Evolutionary conservation across 2,113 vertebrate genomes (phyloP).

Genomic region (Verasper variegatus): DNA sequence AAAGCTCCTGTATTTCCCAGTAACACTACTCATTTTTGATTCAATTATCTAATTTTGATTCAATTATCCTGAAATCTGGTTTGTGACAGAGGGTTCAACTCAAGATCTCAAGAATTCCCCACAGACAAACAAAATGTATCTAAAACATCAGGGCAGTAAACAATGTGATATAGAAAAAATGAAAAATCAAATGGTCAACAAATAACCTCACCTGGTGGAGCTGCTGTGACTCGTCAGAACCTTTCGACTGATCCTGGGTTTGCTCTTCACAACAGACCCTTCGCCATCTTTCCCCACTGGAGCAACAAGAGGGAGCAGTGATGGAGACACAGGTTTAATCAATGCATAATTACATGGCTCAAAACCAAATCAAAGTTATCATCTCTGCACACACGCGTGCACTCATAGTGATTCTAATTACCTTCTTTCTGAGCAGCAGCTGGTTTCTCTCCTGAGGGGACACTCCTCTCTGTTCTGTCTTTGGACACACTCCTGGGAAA

Average conservation of each 20-base stretch:
- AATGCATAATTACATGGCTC: slow-evolving; percentile 31
- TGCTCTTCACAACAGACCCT: slow-evolving; percentile 47
- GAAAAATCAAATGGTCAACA: not conserved
- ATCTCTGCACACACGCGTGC: slow-evolving; percentile 7
- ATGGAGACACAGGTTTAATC: slow-evolving; percentile 8
- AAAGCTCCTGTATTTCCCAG: too few relatives aligned
- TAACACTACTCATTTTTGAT: too few relatives aligned
- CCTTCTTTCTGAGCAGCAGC: slow-evolving; percentile 73
- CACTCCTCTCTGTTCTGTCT: slow-evolving; percentile 69
- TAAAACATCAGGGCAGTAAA: not conserved
- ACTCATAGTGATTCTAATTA: slow-evolving; percentile 51
- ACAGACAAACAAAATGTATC: too few relatives aligned
- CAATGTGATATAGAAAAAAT: not conserved
- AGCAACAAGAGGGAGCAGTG: not conserved
- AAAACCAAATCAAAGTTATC: slow-evolving; percentile 45
- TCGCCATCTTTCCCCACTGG: slow-evolving; percentile 57
- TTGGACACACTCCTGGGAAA: slow-evolving; percentile 72
- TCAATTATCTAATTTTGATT: too few relatives aligned
- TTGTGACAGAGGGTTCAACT: too few relatives aligned
- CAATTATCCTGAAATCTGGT: too few relatives aligned
- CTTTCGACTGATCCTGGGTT: slow-evolving; percentile 74
- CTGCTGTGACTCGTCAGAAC: slow-evolving; percentile 40
- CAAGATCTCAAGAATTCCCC: too few relatives aligned
- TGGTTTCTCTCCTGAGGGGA: slow-evolving; percentile 69
- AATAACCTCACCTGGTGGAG: slow-evolving; percentile 56